Base-by-base conservation (phyloP, 2,113 vertebrate species). In the Ophthalmolycus amberensis region DNA sequence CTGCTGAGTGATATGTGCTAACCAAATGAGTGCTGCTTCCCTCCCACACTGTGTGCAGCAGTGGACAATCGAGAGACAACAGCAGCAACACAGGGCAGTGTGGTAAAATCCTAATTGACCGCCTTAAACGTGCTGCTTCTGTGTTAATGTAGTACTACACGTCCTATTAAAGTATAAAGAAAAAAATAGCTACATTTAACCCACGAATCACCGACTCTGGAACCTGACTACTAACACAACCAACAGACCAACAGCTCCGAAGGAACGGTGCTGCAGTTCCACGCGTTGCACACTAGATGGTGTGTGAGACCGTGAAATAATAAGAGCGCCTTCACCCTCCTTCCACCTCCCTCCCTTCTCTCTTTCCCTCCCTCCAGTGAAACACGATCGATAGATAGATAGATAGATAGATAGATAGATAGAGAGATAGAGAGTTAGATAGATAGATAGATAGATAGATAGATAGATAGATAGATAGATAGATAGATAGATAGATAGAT, bases 231-330 rank as follows among this genome's bases (percentile, higher is more conserved):
- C 9, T 50, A 10, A 67, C 71, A 29, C 34, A 59, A 48, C 29
- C 9, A 62, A 6, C 25, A 74, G 52, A 52, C 62, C 11, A 44
- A 1, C 0, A 67, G 62, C 65, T 73, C 10, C 37, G 64, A 20
- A 59, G 2, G 1, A 29, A 73, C 40, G 65, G 11, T 1, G 44
- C 44, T 82, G 84, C 89, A 85, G 82, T 90, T 81, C 59, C 10
- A 4, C 1, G 1, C 1, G 18, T 20, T 73, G 22, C 5, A 20
- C 95, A 84, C 92, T 94, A 94, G 95, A 91, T 90, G 94, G 90
- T 88, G 91, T 48, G 6, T 90, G 92, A 94, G 94, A 93, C 94
- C 93, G 86, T 82, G 70, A 75, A 92, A 92, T 90, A 84, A 38
- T 79, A 11, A 46, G 64, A 78, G 32, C 52, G 65, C 14, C 52